Conservation (phyloP, 2,888 invertebrate species). For the Hirudinaria manillensis region DNA sequence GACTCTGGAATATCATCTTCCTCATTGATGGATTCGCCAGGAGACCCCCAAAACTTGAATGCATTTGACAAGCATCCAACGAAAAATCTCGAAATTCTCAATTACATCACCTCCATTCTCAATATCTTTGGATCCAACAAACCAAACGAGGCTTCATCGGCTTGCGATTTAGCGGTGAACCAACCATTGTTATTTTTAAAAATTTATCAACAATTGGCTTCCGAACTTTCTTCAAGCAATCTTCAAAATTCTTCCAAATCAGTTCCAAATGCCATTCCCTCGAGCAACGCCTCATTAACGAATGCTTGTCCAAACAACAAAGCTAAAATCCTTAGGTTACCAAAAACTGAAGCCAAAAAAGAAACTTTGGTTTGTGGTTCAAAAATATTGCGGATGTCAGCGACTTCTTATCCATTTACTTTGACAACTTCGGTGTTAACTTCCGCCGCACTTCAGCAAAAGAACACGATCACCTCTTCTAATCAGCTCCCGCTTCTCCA, state of each 20-base stretch:
- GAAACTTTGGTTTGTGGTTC: slow-evolving; percentile 13
- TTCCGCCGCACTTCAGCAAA: not conserved
- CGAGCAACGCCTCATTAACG: no score
- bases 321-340: slow-evolving; percentile 1
- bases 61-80: not conserved
- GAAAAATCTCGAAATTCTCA: not conserved
- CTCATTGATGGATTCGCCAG: not conserved
- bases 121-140: not conserved
- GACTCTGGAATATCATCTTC: not conserved
- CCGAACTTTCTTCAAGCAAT: not conserved
- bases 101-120: not conserved
- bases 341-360: slow-evolving; percentile 8
- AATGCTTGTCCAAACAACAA: not conserved
- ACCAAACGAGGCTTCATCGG: slow-evolving; percentile 9
- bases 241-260: not conserved
- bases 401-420: not conserved
- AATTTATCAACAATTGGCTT: not conserved
- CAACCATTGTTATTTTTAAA: slow-evolving; percentile 1
- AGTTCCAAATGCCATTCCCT: not conserved
- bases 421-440: not conserved
- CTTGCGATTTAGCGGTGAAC: slow-evolving; percentile 6
- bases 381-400: not conserved
- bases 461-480: not conserved
- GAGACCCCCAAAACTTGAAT: not conserved
- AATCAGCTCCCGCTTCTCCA: not conserved